Base-by-base conservation (phyloP, 2,113 vertebrate species). In the Amphilophus citrinellus region DNA sequence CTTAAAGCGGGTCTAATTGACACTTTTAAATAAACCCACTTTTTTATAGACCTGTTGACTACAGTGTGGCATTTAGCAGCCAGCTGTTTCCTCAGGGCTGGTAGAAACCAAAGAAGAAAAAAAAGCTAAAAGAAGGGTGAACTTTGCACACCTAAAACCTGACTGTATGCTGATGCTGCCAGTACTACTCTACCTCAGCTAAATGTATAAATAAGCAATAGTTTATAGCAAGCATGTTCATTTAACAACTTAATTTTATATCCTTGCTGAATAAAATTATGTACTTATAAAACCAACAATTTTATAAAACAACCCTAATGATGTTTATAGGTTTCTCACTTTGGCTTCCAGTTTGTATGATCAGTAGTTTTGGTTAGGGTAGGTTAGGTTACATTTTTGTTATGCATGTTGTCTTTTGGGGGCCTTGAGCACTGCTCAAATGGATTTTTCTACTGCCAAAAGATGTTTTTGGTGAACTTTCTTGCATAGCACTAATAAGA, bases 401-500 rank as follows among this genome's bases (percentile, higher is more conserved):
- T 58, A 8, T 61, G 56, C 44, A 20, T 24, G 22, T 24, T 30
- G 8, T 32, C 37, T 80, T 63, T 73, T 60, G 10, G 42, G 61
- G 42, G 37, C 50, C 44, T 60, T 37, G 42, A 18, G 15, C 44
- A 18, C 7, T 20, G 20, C 71, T 79, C 37, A 79, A 87, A 84
- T 80, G 32, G 22, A 84, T 84, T 76, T 73, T 2, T 59, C 7
- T 11, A 37, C 57, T 20, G 15, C 5, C 27, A 82, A 76, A 78
- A 47, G 20, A 37, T 63, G 50, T 44, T 79, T 82, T 80, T 75
- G 59, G 53, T 59, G n/a, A 80, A 76, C 50, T 50, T 75, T 73
- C 58, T 61, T 24, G 1, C 3, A 58, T 62, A 79, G 77, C 15
- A 50, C 77, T 66, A 68, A 37, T 85, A 68, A 35, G 27, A 63